Percentiles rank a stretch among this genome's conserved stretches.
These are phyloP conservation scores for Drymodes brunneopygia DNA, from an alignment of 2,113 vertebrate genomes.

Conservation along the genomic window DNA sequence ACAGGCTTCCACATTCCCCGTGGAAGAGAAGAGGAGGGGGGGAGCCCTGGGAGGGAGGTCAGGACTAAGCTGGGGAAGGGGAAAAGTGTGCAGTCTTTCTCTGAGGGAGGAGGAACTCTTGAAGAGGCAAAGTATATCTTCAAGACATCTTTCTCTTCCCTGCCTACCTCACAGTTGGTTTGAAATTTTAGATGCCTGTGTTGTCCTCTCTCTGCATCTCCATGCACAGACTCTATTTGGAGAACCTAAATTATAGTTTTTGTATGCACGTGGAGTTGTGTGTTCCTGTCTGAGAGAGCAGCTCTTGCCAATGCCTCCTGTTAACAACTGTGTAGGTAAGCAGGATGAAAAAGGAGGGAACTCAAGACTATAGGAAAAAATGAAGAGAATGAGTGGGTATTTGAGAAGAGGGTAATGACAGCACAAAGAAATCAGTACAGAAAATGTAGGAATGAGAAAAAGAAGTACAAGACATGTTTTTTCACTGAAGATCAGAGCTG, in stretches of 20 bases:
- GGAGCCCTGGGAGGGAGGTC: no score
- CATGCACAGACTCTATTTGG: not conserved
- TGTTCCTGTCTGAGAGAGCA: not conserved
- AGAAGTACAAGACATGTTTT: not conserved
- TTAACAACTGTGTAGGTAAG: not conserved
- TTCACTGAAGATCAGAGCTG: not conserved
- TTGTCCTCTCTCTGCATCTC: not conserved
- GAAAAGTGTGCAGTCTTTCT: not conserved
- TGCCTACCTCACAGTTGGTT: not conserved
- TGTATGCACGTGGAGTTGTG: accelerated
- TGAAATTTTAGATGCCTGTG: not conserved
- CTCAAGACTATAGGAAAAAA: accelerated
- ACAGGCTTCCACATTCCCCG: not conserved
- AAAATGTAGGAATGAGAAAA: not conserved
- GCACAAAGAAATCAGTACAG: not conserved
- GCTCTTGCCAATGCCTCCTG: not conserved
- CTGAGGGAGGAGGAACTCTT: not conserved
- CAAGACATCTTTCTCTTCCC: not conserved
- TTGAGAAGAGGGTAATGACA: not conserved
- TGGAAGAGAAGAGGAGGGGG: not conserved
- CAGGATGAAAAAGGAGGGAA: not conserved
- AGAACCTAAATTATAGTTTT: not conserved
- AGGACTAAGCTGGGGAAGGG: not conserved
- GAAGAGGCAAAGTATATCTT: not conserved
- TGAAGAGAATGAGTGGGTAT: not conserved